Conservation (phyloP, 2,888 invertebrate genomes). For the Eristalis arbustorum region DNA sequence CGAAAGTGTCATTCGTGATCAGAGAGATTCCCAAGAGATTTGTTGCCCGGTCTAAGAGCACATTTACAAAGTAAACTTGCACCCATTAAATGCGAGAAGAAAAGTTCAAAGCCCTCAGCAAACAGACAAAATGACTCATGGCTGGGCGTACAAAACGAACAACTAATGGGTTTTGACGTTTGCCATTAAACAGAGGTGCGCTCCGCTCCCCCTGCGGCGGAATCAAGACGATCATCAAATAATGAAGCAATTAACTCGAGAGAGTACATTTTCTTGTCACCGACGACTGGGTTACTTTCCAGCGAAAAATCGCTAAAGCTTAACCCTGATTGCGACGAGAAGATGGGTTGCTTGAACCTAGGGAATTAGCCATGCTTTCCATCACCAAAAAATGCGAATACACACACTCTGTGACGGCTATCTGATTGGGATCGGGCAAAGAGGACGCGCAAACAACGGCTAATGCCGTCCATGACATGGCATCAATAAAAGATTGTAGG, state of each 20-base stretch:
- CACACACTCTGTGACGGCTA: neutral
- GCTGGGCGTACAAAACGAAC: neutral
- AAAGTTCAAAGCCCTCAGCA: conserved; percentile 15
- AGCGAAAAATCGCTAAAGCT: neutral
- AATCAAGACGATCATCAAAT: conserved; percentile 11
- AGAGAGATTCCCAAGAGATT: neutral
- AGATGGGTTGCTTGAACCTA: neutral
- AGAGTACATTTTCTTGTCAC: conserved; percentile 45
- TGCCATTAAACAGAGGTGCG: neutral
- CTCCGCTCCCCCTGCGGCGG: neutral
- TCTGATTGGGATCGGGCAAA: neutral
- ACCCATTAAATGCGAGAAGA: neutral
- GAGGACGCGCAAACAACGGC: neutral
- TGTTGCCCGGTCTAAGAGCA: neutral
- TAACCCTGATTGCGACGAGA: conserved; percentile 18
- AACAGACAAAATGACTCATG: conserved; percentile 10
- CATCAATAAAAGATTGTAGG: conserved; percentile 13
- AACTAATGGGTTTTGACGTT: conserved; percentile 9
- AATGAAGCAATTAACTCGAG: conserved; percentile 43
- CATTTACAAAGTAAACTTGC: neutral
- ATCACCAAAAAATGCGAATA: neutral
- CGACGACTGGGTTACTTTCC: neutral
- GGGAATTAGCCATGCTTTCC: no score
- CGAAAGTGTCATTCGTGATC: neutral
- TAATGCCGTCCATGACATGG: neutral